Conservation (phyloP, 2,888 invertebrate species). For the Polietes domitor region DNA sequence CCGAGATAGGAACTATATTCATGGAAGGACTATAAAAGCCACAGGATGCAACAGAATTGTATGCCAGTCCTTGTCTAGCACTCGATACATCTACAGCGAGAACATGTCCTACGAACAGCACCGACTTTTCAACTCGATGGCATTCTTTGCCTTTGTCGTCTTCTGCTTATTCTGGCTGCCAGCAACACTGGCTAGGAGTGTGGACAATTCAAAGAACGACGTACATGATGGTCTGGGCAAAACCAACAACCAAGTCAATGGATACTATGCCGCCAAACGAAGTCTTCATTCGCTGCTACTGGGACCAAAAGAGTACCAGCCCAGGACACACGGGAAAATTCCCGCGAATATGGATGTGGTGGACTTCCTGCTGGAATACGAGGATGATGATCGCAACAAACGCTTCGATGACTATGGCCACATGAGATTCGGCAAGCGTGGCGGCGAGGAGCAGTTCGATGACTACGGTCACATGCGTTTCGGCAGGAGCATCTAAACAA, state of each 20-base stretch:
- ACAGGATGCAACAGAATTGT: conserved; percentile 30
- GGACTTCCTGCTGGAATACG: conserved; percentile 77
- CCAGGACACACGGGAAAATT: conserved; percentile 75
- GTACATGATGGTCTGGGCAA: conserved; percentile 41
- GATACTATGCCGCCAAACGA: conserved; percentile 65
- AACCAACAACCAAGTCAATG: conserved; percentile 39
- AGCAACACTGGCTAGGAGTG: conserved; percentile 44
- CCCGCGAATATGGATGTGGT: conserved; percentile 78
- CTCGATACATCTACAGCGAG: conserved; percentile 19
- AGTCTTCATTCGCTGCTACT: conserved; percentile 70
- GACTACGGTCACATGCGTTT: conserved; percentile 90
- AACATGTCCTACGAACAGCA: conserved; percentile 37
- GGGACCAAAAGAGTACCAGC: conserved; percentile 56
- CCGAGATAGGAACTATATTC: neutral
- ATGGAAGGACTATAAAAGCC: conserved; percentile 56
- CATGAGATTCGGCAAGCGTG: conserved; percentile 84
- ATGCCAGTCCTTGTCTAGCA: conserved; percentile 43
- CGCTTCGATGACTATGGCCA: conserved; percentile 89
- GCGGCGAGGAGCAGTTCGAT: conserved; percentile 85
- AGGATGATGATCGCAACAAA: conserved; percentile 79
- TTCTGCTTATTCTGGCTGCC: conserved; percentile 46
- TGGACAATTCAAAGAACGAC: conserved; percentile 53
- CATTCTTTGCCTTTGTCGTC: conserved; percentile 8
- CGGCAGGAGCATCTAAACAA: conserved; percentile 82
- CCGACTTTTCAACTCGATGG: conserved; percentile 16